phyloP scores from a whole-genome alignment of 2,888 invertebrate genomes.

The Smittia sp. region DNA sequence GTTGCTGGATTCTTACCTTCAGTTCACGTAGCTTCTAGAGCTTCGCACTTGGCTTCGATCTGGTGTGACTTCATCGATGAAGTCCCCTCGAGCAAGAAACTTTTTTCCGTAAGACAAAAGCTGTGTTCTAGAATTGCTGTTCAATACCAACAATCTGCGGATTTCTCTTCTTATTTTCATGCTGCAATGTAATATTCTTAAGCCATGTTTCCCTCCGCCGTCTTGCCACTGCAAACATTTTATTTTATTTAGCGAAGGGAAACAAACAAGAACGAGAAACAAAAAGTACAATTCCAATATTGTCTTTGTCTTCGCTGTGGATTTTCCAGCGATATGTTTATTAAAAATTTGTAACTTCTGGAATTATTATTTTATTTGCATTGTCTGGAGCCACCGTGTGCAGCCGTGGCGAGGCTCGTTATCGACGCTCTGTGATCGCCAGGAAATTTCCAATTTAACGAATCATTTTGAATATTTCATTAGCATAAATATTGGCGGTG shows the following conservation, averaged over 20 bases:
- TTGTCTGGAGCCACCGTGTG: slow-evolving; percentile 30
- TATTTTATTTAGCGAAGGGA: neutral
- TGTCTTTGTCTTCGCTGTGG: neutral
- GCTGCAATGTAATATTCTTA: slow-evolving; percentile 7
- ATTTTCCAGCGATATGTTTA: slow-evolving; percentile 27
- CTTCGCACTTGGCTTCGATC: no score
- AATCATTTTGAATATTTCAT: slow-evolving; percentile 40
- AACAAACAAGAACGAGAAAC: slow-evolving; percentile 14
- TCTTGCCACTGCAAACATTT: slow-evolving; percentile 8
- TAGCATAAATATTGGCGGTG: slow-evolving; percentile 40
- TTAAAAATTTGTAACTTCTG: slow-evolving; percentile 41
- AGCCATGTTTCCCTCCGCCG: neutral
- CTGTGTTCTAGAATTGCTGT: neutral
- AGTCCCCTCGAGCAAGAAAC: neutral
- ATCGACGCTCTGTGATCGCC: slow-evolving; percentile 33
- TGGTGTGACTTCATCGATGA: neutral
- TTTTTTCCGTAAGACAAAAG: slow-evolving; percentile 4
- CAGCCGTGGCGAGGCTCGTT: neutral
- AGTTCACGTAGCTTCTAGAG: neutral
- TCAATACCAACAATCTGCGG: slow-evolving; percentile 16
- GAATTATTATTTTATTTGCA: slow-evolving; percentile 41
- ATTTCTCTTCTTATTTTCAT: slow-evolving; percentile 6
- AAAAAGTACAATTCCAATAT: neutral
- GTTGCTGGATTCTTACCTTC: neutral
- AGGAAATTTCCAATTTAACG: slow-evolving; percentile 34